phyloP scores from a whole-genome alignment of 2,888 invertebrate species.

The Atherix ibis region DNA sequence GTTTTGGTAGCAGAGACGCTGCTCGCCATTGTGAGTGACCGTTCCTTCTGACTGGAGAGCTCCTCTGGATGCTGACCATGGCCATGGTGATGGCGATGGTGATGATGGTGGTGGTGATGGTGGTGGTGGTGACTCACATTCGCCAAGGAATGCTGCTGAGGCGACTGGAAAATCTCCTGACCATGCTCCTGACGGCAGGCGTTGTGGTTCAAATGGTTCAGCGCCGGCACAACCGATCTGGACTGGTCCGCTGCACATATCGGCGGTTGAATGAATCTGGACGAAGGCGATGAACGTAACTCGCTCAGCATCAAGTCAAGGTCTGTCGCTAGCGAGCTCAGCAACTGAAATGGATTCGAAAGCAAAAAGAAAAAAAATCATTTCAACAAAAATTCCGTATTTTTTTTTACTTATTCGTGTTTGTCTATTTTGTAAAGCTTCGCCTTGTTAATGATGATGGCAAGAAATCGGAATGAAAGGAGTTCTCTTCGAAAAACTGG shows the following conservation, averaged over 20 bases:
- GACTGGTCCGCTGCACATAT: constrained; percentile 9
- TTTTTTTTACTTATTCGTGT: no score
- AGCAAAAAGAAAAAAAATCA: constrained; percentile 1
- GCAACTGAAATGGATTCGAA: constrained; percentile 43
- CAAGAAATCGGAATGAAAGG: no score
- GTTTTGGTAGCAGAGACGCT: no score
- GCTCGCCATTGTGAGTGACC: no score
- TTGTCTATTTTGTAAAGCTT: no score
- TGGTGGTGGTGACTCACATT: constrained; percentile 10
- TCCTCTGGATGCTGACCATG: constrained; percentile 14
- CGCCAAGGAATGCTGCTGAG: background rate
- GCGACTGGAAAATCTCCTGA: background rate
- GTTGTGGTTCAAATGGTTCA: no score
- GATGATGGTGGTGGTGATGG: constrained; percentile 12
- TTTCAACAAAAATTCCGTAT: no score
- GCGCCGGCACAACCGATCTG: constrained; percentile 14
- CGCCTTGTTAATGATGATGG: no score
- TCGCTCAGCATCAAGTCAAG: constrained; percentile 76
- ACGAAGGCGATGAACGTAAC: constrained; percentile 49
- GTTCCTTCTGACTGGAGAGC: no score
- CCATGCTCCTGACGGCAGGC: constrained; percentile 4
- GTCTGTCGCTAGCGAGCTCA: constrained; percentile 67
- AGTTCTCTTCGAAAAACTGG: no score
- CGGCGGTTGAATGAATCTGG: constrained; percentile 13
- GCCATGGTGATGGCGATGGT: constrained; percentile 8